Evolutionary conservation across 2,888 invertebrate genomes (phyloP), one percentile per base, ranked within the genome.

Genomic region (Habroteleia sp.): DNA sequence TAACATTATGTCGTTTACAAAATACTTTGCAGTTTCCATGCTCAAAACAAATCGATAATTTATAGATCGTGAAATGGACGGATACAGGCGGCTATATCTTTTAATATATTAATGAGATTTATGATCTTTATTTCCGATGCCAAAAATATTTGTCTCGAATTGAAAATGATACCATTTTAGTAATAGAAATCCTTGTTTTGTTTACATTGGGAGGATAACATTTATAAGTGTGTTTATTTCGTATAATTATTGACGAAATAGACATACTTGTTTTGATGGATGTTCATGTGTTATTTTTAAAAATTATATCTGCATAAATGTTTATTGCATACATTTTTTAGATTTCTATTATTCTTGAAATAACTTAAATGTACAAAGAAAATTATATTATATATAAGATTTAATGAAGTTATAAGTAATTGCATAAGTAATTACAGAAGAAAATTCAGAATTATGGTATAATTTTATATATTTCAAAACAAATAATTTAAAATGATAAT

Each of bases 1-100:
- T 72, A 72, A 72, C 72, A 72, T 72, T 65, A 72, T 58, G 72
- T 65, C 63, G 63, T 72, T 72, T 72, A 72, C 72, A 63, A 72
- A 72, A 72, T 50, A 72, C 50, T 72, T 50, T 58, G 65, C 58
- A 58, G 58, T 65, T 63, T 58, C 35, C 42, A 41, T 50, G 63
- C 16, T 65, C 72, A 65, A 72, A 72, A 72, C 72, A 72, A 72
- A 72, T 65, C 63, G 65, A 72, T 72, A 54, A 72, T 72, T 72
- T 65, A 72, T 72, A 56, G 63, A 63, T 71, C 54, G 54, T 63
- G 39, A 62, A 62, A 63, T 42, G 54, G 33, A 69, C 54, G 54
- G 44, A 62, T 50, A 68, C 31, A 37, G 42, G 23, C 52, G 29
- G 60, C 35, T 42, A 52, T 44, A 52, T 60, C 48, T 62, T 69